Conservation (phyloP, 2,888 invertebrate genomes). For the Chelonus formosanus region DNA sequence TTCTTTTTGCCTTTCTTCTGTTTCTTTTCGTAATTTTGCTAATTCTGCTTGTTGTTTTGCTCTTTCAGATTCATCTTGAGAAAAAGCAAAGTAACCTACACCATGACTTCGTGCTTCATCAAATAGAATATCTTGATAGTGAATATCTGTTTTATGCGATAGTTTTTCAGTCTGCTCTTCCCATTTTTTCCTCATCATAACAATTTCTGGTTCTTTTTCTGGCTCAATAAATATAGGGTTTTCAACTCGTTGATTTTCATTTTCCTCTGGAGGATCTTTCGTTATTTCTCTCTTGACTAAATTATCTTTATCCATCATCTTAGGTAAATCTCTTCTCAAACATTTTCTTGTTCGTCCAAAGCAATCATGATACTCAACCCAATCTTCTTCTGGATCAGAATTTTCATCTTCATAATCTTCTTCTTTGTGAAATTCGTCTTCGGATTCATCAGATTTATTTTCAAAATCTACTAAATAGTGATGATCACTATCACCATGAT, state of each 20-base stretch:
- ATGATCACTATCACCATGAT: slow-evolving; percentile 48
- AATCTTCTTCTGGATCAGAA: slow-evolving; percentile 64
- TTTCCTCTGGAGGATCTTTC: slow-evolving; percentile 37
- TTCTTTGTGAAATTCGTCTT: slow-evolving; percentile 38
- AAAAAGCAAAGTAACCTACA: slow-evolving; percentile 91
- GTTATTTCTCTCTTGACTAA: slow-evolving; percentile 51
- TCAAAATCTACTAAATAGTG: slow-evolving; percentile 59
- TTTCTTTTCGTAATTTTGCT: slow-evolving; percentile 75
- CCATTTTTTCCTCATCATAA: slow-evolving; percentile 85
- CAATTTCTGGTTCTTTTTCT: slow-evolving; percentile 61
- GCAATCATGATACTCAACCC: slow-evolving; percentile 90
- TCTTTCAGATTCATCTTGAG: slow-evolving; percentile 83
- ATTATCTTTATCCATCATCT: slow-evolving; percentile 74
- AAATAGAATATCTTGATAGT: slow-evolving; percentile 92
- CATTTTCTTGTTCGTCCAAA: slow-evolving; percentile 88
- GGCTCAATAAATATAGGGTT: slow-evolving; percentile 33
- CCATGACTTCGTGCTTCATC: slow-evolving; percentile 94
- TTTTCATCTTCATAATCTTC: slow-evolving; percentile 47
- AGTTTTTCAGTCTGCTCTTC: slow-evolving; percentile 83
- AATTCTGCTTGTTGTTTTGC: slow-evolving; percentile 83
- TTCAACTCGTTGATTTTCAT: slow-evolving; percentile 44
- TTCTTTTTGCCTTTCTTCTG: slow-evolving; percentile 73
- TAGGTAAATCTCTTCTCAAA: slow-evolving; percentile 77
- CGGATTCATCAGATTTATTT: slow-evolving; percentile 49
- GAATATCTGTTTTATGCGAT: slow-evolving; percentile 77